phyloP scores from a whole-genome alignment of 2,113 vertebrate genomes.

The Leucopsar rothschildi region DNA sequence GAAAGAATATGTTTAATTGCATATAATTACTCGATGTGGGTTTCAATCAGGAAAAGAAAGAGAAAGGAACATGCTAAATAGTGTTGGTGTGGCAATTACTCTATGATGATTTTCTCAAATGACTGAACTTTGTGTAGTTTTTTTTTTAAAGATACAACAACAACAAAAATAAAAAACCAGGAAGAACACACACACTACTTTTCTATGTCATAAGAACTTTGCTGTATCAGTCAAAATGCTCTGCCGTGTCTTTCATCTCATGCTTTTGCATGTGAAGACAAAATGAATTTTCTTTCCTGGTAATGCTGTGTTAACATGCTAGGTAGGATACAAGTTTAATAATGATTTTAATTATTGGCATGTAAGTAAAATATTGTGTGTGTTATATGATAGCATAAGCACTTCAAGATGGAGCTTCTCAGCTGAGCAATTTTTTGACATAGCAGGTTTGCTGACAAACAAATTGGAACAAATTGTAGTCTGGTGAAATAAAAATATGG shows the following conservation, averaged over 20 bases:
- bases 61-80: neutral
- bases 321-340: neutral
- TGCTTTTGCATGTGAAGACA: neutral
- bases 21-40: neutral
- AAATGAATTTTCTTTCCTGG: neutral
- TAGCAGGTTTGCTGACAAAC: neutral
- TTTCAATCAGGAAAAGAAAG: neutral
- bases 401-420: neutral
- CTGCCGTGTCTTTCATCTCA: fast-evolving
- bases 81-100: neutral
- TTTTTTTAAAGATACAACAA: neutral
- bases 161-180: neutral
- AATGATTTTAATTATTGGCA: neutral
- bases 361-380: neutral
- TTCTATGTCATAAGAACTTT: neutral
- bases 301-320: neutral
- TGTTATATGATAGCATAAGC: fast-evolving
- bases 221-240: neutral
- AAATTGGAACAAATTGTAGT: neutral
- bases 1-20: conserved; percentile 7
- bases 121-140: neutral
- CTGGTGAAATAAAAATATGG: neutral
- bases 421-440: neutral
- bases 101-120: neutral
- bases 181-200: neutral